phyloP scores from a whole-genome alignment of 2,888 invertebrate genomes.

The Philonicus albiceps region DNA sequence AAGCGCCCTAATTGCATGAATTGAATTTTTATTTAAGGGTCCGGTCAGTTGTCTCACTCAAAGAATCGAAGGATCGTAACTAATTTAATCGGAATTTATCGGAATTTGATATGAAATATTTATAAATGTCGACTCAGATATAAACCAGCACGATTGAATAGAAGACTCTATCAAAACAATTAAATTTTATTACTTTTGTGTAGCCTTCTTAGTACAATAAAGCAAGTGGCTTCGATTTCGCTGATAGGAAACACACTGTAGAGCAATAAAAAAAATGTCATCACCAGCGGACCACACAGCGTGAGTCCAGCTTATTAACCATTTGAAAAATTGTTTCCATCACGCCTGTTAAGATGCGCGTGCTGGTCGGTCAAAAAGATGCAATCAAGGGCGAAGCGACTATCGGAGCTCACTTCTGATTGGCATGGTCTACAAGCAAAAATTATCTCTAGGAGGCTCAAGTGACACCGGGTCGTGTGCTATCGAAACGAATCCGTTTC shows the following conservation, averaged over 20 bases:
- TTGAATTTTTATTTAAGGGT: too few relatives aligned
- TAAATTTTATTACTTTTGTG: not conserved
- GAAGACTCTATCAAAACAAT: not conserved
- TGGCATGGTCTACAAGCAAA: not conserved
- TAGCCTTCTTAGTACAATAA: not conserved
- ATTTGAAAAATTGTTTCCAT: conserved; percentile 13
- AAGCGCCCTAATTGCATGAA: too few relatives aligned
- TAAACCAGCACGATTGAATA: not conserved
- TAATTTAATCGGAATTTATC: too few relatives aligned
- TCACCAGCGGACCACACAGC: not conserved
- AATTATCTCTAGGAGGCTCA: not conserved
- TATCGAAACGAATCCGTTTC: not conserved
- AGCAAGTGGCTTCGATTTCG: not conserved
- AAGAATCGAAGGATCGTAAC: too few relatives aligned
- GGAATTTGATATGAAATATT: not conserved
- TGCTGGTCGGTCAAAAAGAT: not conserved
- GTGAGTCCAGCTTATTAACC: not conserved
- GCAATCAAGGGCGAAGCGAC: not conserved
- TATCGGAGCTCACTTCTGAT: not conserved
- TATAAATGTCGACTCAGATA: not conserved
- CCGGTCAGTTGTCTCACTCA: too few relatives aligned
- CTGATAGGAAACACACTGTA: too few relatives aligned
- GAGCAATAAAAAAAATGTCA: not conserved
- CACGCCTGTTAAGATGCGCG: conserved; percentile 13
- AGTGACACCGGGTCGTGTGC: not conserved